These are phyloP conservation scores for Salvelinus namaycush DNA, from an alignment of 2,113 vertebrate genomes.

Conservation along the genomic window DNA sequence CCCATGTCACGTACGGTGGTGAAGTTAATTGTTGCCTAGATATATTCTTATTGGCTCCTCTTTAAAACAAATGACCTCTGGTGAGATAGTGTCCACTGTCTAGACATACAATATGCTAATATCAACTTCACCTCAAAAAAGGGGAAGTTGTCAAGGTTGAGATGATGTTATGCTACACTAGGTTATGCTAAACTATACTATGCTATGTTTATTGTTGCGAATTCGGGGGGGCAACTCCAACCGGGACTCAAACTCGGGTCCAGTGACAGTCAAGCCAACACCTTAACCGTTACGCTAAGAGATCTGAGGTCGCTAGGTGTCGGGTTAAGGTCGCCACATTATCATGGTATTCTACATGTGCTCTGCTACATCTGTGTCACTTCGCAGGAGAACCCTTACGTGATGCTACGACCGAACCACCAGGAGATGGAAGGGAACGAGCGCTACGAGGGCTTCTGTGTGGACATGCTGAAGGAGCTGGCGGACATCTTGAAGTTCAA, in stretches of 20 bases:
- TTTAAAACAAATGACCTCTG: background rate
- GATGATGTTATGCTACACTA: no score
- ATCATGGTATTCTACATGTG: no score
- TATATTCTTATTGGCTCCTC: background rate
- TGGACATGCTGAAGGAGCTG: conserved; percentile 97
- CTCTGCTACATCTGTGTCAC: background rate
- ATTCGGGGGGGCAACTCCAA: no score
- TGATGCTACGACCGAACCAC: conserved; percentile 95
- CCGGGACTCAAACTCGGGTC: no score
- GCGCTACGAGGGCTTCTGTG: conserved; percentile 95
- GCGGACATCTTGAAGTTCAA: conserved; percentile 94
- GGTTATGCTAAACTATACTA: no score
- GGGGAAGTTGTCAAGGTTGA: no score
- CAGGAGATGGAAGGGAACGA: conserved; percentile 93
- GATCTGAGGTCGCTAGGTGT: no score
- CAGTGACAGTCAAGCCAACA: no score
- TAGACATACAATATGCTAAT: background rate
- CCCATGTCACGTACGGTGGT: background rate
- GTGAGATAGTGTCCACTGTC: background rate
- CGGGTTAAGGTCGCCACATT: no score
- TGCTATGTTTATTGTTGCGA: no score
- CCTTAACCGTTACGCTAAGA: no score
- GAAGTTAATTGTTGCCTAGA: background rate
- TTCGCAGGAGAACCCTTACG: conserved; percentile 97
- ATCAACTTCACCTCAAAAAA: background rate